These are phyloP conservation scores for Cephonodes hylas DNA, from an alignment of 2,888 invertebrate genomes.

Conservation along the genomic window DNA sequence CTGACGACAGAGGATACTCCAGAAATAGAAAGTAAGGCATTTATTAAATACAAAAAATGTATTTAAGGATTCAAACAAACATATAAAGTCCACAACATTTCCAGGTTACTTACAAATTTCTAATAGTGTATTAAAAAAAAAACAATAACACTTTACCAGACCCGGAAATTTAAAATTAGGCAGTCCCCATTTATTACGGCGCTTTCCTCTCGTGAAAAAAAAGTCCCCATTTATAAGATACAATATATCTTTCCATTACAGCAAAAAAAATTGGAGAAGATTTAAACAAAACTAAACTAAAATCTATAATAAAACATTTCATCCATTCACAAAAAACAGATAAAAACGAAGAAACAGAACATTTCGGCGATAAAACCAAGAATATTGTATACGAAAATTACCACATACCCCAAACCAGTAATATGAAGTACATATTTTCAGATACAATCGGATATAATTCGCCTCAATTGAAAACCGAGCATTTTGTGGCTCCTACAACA, in stretches of 20 bases:
- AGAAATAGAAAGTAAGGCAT: not conserved
- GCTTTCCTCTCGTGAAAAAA: too few species aligned
- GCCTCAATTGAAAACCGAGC: not conserved
- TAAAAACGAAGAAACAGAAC: not conserved
- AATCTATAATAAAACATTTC: conserved; percentile 4
- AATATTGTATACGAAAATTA: not conserved
- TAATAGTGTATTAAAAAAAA: too few species aligned
- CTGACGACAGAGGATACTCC: conserved; percentile 12
- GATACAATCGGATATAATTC: not conserved
- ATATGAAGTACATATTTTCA: not conserved
- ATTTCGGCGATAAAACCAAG: not conserved
- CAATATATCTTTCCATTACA: not conserved
- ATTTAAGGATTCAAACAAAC: too few species aligned
- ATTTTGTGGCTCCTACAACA: not conserved
- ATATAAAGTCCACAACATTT: too few species aligned
- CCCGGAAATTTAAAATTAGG: too few species aligned
- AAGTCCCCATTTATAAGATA: too few species aligned
- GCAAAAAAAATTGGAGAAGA: not conserved
- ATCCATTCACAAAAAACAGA: conserved; percentile 3
- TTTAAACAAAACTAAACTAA: conserved; percentile 18
- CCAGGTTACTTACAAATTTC: too few species aligned
- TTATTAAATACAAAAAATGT: not conserved
- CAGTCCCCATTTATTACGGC: too few species aligned
- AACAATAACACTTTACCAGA: too few species aligned
- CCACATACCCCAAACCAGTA: not conserved